Evolutionary conservation across 2,797 vertebrate genomes (phyloP), one percentile per base, ranked within the genome.

Genomic region (Sciaenops ocellatus): DNA sequence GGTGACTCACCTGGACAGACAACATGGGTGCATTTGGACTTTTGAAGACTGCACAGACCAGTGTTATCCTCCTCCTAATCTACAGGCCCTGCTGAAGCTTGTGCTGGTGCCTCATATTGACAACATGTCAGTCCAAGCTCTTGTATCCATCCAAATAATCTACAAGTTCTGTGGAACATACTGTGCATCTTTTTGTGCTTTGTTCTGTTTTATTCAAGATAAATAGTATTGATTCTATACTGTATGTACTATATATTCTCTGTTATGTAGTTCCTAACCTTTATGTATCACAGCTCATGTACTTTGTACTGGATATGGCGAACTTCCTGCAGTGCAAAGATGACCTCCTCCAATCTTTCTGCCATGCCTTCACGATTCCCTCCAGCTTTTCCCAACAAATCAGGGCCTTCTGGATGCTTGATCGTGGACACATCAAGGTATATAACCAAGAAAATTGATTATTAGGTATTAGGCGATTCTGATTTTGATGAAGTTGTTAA

Each of bases 301-400:
- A 94, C 68, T 95, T 95, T 55, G 63, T 93, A 38, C 65, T 92
- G 90, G 93, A 95, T 75, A 85, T 94, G 70, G 74, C 79, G 0
- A 89, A 88, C 64, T 89, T 92, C 81, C 83, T 94, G 44, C 87
- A 89, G 68, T 91, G 86, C 57, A 92, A 89, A 82, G 83, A 92
- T 1, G 68, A 94, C 83, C 91, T 94, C 52, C 85, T 91, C 54
- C 82, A 78, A 26, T 90, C 90, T 46, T 94, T 94, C 85, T 91
- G 90, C 61, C 78, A 75, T 4, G 85, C 89, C 22, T 94, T 94
- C 54, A 85, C 79, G 42, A 86, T 95, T 69, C 80, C 92, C 34
- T 64, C 65, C 50, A 69, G 81, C 46, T 87, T 92, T 78, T 91
- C 87, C 46, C 85, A 88, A 26, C 92, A 91, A 80, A 87, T 94